phyloP scores from a whole-genome alignment of 2,113 vertebrate genomes.

The Cyprinodon brontotheroides region DNA sequence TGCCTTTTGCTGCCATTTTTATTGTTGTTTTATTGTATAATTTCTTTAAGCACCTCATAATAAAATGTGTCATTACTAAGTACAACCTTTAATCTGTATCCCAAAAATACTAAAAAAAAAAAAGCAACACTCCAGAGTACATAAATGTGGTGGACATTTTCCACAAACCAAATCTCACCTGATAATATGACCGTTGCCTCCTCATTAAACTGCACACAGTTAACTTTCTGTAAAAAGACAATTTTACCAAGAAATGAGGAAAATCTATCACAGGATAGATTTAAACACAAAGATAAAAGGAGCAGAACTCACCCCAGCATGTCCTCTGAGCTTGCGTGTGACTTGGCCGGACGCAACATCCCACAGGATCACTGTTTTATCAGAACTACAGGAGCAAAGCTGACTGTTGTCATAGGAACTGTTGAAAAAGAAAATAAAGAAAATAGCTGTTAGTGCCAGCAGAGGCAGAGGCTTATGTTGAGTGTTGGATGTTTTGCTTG shows the following conservation, averaged over 20 bases:
- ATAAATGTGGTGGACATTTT: neutral
- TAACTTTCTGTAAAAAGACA: conserved; percentile 82
- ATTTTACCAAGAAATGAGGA: neutral
- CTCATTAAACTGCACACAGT: conserved; percentile 92
- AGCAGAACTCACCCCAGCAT: conserved; percentile 85
- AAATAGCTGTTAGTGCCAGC: neutral
- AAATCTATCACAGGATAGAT: neutral
- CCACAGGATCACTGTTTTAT: conserved; percentile 92
- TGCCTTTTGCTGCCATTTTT: too few species aligned
- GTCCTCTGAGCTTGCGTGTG: conserved; percentile 90
- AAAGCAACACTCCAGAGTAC: neutral
- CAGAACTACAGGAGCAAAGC: conserved; percentile 89
- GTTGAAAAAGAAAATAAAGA: conserved; percentile 6
- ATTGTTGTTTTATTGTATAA: too few species aligned
- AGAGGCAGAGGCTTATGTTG: neutral
- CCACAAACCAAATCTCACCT: conserved; percentile 76
- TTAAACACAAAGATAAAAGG: neutral
- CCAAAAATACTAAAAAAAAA: neutral
- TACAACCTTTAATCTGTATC: neutral
- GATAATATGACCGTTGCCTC: conserved; percentile 91
- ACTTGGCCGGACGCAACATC: conserved; percentile 90
- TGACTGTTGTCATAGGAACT: conserved; percentile 93
- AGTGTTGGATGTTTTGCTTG: neutral
- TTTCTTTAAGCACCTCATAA: too few species aligned
- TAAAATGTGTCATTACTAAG: too few species aligned